Conservation (phyloP, 2,113 vertebrate genomes). For the Dasyprocta punctata region DNA sequence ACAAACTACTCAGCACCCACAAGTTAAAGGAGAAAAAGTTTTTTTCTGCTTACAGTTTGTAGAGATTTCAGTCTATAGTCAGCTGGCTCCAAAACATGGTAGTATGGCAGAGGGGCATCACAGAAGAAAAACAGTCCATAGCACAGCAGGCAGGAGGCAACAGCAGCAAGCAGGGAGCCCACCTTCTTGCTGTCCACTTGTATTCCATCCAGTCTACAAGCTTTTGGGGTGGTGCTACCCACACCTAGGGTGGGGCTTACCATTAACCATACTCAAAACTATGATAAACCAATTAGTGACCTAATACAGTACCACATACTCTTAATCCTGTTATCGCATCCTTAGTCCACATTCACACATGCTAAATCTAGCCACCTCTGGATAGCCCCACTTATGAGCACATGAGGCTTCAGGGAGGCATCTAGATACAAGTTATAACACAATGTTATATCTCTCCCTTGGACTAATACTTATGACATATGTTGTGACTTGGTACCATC, state of each 20-base stretch:
- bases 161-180: neutral
- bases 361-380: neutral
- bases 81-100: neutral
- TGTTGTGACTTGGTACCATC: neutral
- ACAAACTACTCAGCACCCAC: neutral
- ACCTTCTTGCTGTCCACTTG: neutral
- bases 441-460: slow-evolving; percentile 6
- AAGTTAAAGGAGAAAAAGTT: neutral
- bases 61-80: neutral
- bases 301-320: neutral
- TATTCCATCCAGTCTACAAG: neutral
- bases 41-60: neutral
- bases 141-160: neutral
- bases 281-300: neutral
- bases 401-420: neutral
- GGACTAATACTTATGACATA: neutral
- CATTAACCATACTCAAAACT: neutral
- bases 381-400: neutral
- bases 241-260: neutral
- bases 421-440: neutral
- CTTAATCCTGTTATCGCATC: neutral
- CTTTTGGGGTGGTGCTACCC: neutral
- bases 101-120: neutral
- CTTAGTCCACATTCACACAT: neutral
- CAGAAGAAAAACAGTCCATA: neutral